Percentiles rank a stretch among this genome's conserved stretches.
Conservation (phyloP, 53 echinoderm and acorn worm genomes). For the Hippasteria phrygiana region DNA sequence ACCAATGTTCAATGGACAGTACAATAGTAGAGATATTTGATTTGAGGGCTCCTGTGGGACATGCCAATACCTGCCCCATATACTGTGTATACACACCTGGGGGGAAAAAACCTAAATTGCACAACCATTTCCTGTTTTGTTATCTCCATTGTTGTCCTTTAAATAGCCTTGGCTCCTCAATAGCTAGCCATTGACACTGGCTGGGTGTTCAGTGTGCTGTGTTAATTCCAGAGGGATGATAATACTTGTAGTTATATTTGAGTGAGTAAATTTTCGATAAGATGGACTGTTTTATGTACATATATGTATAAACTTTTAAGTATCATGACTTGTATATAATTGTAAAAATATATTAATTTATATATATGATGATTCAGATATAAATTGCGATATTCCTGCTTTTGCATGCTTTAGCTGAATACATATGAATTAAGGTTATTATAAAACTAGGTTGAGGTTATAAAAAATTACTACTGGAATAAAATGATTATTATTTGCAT, state of each 20-base stretch:
- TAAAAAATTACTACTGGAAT: slow-evolving; percentile 21
- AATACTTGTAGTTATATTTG: not conserved
- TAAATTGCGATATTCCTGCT: not conserved
- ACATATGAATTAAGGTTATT: not conserved
- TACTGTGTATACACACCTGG: no score
- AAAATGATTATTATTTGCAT: not conserved
- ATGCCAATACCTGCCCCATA: not conserved
- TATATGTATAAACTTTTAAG: not conserved
- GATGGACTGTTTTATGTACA: not conserved
- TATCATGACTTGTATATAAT: slow-evolving; percentile 9
- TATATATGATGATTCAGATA: slow-evolving; percentile 5
- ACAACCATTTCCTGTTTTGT: not conserved
- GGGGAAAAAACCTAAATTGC: not conserved
- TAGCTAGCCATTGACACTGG: not conserved
- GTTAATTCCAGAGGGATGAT: slow-evolving; percentile 5
- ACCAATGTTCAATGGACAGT: not conserved
- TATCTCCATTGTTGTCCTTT: slow-evolving; percentile 2
- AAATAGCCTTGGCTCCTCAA: no score
- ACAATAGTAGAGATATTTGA: not conserved
- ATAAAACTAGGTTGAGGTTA: not conserved
- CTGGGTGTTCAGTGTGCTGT: slow-evolving; percentile 11
- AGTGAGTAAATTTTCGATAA: no score
- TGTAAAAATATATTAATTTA: slow-evolving; percentile 24
- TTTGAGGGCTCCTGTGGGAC: not conserved
- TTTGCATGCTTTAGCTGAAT: slow-evolving; percentile 28